Base-by-base conservation (phyloP, 2,113 vertebrate genomes). In the Tylochromis polylepis region DNA sequence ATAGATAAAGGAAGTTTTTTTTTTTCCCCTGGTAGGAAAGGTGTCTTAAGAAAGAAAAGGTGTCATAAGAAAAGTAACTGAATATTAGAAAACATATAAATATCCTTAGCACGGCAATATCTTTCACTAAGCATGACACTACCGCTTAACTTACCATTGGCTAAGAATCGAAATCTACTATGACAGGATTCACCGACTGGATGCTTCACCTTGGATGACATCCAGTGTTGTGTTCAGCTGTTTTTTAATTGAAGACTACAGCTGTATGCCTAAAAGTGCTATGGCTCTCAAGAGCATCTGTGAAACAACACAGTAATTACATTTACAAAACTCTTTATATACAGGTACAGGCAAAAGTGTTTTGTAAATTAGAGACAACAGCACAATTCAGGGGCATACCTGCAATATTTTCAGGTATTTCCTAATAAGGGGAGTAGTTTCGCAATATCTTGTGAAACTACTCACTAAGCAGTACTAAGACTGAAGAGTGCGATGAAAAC, bases 191-290 rank as follows among this genome's bases (percentile, higher is more conserved):
- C 80, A 43, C 20, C 49, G 56, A 77, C 38, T 34, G 29, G 49
- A 84, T 29, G 75, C 58, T 67, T 90, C 83, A 86, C 82, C 85
- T 85, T 86, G 89, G 79, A 85, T 78, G 34, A 56, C 34, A 70
- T 77, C 82, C 53, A 58, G 62, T 18, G 49, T 80, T 86, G 9
- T 85, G 78, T 34, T 77, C 72, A 85, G 65, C 82, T 84, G 53
- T 6, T 67, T 83, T 43, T 85, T 93, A 49, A 92, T 80, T 41
- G 70, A 85, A 53, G 83, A 49, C 67, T 58, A 24, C 51, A 49
- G 31, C 43, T 7, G 53, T 22, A 12, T 78, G 79, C 79, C 79
- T 80, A 62, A 83, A 78, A 70, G 83, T 56, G 22, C 67, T 81
- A 80, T 86, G 36, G 72, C 53, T 87, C 53, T 79, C 18, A 20